These are phyloP conservation scores for Leptinotarsa peninsularis DNA, from an alignment of 2,888 invertebrate species.

Conservation along the genomic window DNA sequence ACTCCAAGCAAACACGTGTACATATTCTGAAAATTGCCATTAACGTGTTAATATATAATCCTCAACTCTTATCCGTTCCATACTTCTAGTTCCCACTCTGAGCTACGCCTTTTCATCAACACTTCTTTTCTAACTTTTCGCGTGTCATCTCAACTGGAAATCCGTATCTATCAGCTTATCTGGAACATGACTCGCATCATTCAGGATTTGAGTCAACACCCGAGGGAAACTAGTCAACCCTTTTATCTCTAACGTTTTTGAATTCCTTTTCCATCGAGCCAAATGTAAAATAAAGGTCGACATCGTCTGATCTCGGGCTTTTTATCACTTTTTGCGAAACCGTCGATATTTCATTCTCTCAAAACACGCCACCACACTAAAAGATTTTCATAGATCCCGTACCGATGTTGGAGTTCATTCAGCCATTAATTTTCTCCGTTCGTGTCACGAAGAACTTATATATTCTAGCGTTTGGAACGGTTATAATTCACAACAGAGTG, in stretches of 20 bases:
- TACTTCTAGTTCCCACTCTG: neutral
- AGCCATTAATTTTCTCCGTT: constrained; percentile 34
- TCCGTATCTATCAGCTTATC: constrained; percentile 13
- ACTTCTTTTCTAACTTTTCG: neutral
- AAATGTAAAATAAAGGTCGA: constrained; percentile 42
- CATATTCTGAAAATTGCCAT: too few relatives aligned
- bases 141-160: constrained; percentile 15
- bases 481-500: constrained; percentile 12
- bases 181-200: constrained; percentile 15
- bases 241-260: neutral
- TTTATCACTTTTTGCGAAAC: constrained; percentile 40
- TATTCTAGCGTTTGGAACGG: neutral
- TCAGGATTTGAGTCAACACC: constrained; percentile 20
- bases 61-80: too few relatives aligned
- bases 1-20: too few relatives aligned
- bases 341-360: constrained; percentile 36
- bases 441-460: constrained; percentile 25
- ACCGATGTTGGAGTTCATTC: constrained; percentile 34
- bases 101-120: neutral
- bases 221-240: constrained; percentile 12
- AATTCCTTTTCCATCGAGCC: constrained; percentile 2
- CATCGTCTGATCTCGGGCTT: constrained; percentile 40
- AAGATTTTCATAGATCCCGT: constrained; percentile 41
- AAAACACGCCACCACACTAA: constrained; percentile 39
- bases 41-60: too few relatives aligned